These are phyloP conservation scores for Phainopepla nitens DNA, from an alignment of 2,113 vertebrate species.

Conservation along the genomic window DNA sequence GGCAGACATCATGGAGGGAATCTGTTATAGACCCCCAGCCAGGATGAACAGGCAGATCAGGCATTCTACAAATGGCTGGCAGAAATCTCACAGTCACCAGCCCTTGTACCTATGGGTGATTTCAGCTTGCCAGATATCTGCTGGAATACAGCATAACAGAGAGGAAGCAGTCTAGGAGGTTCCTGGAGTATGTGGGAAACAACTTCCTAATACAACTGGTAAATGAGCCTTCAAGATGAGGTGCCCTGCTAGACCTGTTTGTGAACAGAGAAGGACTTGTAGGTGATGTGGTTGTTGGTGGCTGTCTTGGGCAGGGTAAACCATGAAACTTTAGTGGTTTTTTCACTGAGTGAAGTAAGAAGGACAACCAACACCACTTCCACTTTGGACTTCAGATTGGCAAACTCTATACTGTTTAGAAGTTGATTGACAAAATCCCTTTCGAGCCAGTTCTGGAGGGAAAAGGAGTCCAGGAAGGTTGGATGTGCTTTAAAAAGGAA, in stretches of 20 bases:
- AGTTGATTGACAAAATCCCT: background rate
- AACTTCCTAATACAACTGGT: background rate
- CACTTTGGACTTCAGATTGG: background rate
- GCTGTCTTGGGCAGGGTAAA: background rate
- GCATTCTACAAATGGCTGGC: rapidly evolving
- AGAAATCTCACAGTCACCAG: background rate
- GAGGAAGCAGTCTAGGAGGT: background rate
- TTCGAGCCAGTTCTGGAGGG: background rate
- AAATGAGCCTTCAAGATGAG: background rate
- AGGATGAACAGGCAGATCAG: background rate
- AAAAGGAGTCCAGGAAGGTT: background rate
- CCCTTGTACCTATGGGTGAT: background rate
- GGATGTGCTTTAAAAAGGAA: background rate
- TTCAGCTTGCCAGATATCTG: background rate
- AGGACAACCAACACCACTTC: background rate
- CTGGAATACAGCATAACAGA: background rate
- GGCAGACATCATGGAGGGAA: rapidly evolving
- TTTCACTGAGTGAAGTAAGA: background rate
- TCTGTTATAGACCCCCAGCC: background rate
- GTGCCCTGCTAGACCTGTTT: background rate
- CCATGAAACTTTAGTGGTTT: background rate
- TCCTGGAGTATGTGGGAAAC: background rate
- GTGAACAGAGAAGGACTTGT: background rate
- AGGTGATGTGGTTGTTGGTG: too few species aligned
- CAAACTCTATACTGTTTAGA: background rate